Evolutionary conservation across 2,797 vertebrate genomes (phyloP).

Genomic region (Benthosema pterotum): DNA sequence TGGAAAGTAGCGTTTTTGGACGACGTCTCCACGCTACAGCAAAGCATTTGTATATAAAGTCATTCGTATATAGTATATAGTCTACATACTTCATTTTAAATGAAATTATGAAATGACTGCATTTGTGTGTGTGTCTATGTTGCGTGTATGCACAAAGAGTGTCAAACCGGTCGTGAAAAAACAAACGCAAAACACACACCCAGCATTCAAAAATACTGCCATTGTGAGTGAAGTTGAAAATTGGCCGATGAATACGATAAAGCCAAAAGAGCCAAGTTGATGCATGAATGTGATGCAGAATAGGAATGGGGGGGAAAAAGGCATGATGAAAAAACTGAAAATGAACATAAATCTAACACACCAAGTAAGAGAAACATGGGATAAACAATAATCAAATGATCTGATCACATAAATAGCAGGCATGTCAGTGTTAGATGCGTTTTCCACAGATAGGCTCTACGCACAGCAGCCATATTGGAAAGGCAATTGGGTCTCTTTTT

Average conservation of each 20-base stretch:
- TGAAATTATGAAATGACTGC: neutral
- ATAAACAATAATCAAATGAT: neutral
- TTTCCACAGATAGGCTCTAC: too few species aligned
- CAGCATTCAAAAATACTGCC: neutral
- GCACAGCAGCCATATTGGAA: too few species aligned
- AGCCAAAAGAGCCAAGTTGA: slow-evolving; percentile 25
- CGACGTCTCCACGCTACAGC: neutral
- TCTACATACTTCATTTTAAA: neutral
- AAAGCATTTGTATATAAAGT: neutral
- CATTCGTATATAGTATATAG: neutral
- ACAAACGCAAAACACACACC: neutral
- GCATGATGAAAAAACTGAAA: slow-evolving; percentile 47
- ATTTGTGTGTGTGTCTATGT: too few species aligned
- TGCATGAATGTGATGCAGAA: slow-evolving; percentile 50
- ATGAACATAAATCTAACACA: neutral
- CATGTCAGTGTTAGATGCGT: too few species aligned
- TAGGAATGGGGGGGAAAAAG: slow-evolving; percentile 68
- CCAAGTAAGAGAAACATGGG: neutral
- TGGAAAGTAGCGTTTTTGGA: too few species aligned
- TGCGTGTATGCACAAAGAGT: neutral
- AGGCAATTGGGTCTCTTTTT: too few species aligned
- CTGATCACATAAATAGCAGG: neutral
- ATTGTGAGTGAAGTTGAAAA: neutral
- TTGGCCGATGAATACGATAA: slow-evolving; percentile 12
- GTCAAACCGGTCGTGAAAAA: neutral